Conservation (phyloP, 2,113 vertebrate species). For the Polypterus bichir region DNA sequence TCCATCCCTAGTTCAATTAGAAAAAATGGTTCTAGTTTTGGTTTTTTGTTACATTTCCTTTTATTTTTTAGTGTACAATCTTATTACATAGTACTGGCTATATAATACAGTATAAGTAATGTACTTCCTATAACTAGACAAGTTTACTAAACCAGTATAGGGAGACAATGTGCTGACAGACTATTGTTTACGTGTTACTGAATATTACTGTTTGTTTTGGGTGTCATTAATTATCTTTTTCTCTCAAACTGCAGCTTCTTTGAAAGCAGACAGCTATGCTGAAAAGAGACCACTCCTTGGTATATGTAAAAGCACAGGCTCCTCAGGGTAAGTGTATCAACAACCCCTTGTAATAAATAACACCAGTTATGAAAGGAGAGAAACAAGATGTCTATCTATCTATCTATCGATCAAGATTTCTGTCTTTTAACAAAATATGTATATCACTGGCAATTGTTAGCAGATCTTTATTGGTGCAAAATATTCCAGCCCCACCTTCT, state of each 20-base stretch:
- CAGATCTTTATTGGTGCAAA: too few species aligned
- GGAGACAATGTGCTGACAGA: slow-evolving; percentile 28
- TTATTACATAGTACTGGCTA: slow-evolving; percentile 42
- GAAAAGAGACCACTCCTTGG: slow-evolving; percentile 90
- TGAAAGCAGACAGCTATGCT: slow-evolving; percentile 76
- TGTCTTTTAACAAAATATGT: too few species aligned
- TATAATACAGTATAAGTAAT: slow-evolving; percentile 41
- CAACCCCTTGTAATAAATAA: neutral
- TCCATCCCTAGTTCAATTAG: slow-evolving; percentile 23
- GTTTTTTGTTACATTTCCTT: slow-evolving; percentile 17
- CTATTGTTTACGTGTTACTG: slow-evolving; percentile 29
- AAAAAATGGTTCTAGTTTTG: slow-evolving; percentile 21
- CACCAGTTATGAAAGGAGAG: neutral
- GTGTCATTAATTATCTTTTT: slow-evolving; percentile 23
- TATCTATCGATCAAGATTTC: too few species aligned
- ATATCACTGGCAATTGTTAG: too few species aligned
- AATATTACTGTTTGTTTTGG: slow-evolving; percentile 40
- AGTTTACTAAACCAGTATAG: slow-evolving; percentile 24
- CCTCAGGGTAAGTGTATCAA: slow-evolving; percentile 75
- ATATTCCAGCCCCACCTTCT: too few species aligned
- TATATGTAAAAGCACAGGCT: slow-evolving; percentile 90
- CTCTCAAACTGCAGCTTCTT: slow-evolving; percentile 52
- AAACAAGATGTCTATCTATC: too few species aligned
- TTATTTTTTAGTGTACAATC: slow-evolving; percentile 34
- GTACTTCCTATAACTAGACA: slow-evolving; percentile 40